phyloP scores from a whole-genome alignment of 2,797 vertebrate genomes.

The Labeo calbasu region DNA sequence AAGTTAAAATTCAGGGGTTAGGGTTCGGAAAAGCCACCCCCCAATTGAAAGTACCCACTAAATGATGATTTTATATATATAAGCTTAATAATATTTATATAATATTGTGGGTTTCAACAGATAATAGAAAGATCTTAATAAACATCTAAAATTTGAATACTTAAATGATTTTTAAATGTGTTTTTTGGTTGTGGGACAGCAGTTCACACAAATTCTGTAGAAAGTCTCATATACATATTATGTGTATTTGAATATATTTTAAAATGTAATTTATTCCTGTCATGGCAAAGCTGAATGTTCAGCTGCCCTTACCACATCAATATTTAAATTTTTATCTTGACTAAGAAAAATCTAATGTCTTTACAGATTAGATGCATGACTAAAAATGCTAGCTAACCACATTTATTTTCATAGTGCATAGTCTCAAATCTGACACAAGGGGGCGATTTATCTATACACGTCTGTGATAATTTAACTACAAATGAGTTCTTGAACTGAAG shows the following conservation, averaged over 20 bases:
- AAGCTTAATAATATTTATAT: too few species aligned
- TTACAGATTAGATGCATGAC: not conserved
- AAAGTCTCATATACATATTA: too few species aligned
- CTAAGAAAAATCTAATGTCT: not conserved
- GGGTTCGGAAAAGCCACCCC: too few species aligned
- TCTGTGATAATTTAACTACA: not conserved
- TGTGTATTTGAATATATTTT: not conserved
- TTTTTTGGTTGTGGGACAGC: too few species aligned
- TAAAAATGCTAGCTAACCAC: not conserved
- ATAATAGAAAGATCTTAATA: too few species aligned
- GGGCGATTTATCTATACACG: not conserved
- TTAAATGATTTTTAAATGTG: too few species aligned
- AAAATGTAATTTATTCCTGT: not conserved
- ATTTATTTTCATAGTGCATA: not conserved
- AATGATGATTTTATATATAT: too few species aligned
- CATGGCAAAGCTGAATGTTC: not conserved
- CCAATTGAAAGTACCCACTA: too few species aligned
- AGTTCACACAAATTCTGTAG: too few species aligned
- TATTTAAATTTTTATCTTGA: not conserved
- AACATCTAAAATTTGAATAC: too few species aligned
- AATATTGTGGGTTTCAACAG: too few species aligned
- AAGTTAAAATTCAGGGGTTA: too few species aligned
- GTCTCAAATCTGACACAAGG: constrained; percentile 29
- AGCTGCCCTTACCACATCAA: not conserved
- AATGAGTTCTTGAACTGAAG: not conserved